Percentiles rank a stretch among this genome's conserved stretches.
phyloP scores from a whole-genome alignment of 2,888 invertebrate species.

The Lycia hirtaria region DNA sequence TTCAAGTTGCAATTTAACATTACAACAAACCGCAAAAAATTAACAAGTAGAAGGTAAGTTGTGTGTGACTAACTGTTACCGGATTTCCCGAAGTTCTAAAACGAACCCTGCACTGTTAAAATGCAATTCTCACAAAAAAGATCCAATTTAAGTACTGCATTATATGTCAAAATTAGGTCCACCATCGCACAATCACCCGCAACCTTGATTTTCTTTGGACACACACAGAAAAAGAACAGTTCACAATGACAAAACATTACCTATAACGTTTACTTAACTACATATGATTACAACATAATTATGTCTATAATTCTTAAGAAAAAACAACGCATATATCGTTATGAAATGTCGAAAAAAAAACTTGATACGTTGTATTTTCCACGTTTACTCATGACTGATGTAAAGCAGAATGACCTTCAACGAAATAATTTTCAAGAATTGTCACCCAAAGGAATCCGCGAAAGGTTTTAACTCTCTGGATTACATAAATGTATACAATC shows the following conservation, averaged over 20 bases:
- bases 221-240: constrained; percentile 12
- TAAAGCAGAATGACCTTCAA: constrained; percentile 26
- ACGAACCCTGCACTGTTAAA: background rate
- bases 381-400: background rate
- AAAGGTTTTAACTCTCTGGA: constrained; percentile 44
- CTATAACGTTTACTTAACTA: constrained; percentile 10
- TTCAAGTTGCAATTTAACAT: too few relatives aligned
- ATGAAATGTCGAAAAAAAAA: background rate
- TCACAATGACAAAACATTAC: constrained; percentile 18
- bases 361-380: background rate
- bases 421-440: constrained; percentile 12
- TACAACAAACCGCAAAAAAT: too few relatives aligned
- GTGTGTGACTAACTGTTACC: background rate
- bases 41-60: background rate
- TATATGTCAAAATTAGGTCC: constrained; percentile 7
- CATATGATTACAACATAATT: constrained; percentile 16
- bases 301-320: background rate
- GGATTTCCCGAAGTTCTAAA: constrained; percentile 4
- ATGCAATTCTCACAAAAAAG: constrained; percentile 2
- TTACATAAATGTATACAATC: constrained; percentile 49
- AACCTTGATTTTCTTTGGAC: constrained; percentile 26
- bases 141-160: constrained; percentile 10
- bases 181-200: constrained; percentile 15
- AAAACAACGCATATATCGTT: background rate
- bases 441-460: constrained; percentile 28